phyloP scores from a whole-genome alignment of 2,113 vertebrate genomes.

The Lophotis ruficrista region DNA sequence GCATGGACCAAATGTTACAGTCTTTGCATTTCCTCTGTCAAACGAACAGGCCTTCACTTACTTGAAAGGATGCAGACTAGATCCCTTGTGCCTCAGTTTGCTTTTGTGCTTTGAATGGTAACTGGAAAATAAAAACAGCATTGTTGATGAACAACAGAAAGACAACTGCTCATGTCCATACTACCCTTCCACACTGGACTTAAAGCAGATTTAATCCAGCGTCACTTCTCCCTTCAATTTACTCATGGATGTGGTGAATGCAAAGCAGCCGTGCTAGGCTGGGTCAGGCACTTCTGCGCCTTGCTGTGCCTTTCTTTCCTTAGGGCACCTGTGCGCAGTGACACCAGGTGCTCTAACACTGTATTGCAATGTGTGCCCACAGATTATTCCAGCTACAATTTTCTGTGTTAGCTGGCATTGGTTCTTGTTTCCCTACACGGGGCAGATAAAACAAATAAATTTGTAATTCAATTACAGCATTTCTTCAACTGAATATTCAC shows the following conservation, averaged over 20 bases:
- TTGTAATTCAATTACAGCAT: not conserved
- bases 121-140: constrained; percentile 68
- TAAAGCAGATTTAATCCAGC: not conserved
- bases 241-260: not conserved
- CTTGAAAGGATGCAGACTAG: constrained; percentile 83
- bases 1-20: not conserved
- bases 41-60: constrained; percentile 64
- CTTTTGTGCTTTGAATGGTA: constrained; percentile 83
- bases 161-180: not conserved
- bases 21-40: not conserved
- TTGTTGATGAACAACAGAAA: not conserved
- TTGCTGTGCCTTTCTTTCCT: not conserved
- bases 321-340: not conserved
- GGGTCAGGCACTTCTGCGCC: not conserved
- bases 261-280: not conserved
- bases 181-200: not conserved
- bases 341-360: not conserved
- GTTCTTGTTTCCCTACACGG: not conserved
- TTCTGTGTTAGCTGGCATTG: not conserved
- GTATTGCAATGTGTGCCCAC: fast-evolving
- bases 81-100: constrained; percentile 78
- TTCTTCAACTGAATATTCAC: not conserved
- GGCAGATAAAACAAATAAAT: not conserved
- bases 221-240: not conserved
- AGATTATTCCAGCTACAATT: not conserved